These are phyloP conservation scores for Caiman crocodilus DNA, from an alignment of 2,797 vertebrate genomes.

Conservation along the genomic window DNA sequence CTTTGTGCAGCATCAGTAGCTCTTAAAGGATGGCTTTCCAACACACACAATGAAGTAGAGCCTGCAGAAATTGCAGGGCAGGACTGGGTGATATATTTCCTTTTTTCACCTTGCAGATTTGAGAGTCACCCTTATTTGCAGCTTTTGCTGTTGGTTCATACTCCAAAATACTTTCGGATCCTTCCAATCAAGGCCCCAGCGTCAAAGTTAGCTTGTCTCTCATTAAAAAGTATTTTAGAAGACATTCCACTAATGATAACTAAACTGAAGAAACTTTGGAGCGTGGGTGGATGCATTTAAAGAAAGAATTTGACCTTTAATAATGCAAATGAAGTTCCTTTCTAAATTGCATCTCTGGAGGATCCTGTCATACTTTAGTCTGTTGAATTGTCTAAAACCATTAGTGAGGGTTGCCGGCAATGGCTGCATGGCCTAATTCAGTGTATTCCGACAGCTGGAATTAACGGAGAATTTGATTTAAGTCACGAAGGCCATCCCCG, in stretches of 20 bases:
- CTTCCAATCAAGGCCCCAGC: not conserved
- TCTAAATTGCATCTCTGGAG: not conserved
- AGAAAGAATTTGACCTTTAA: not conserved
- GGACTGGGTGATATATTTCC: not conserved
- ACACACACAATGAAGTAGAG: not conserved
- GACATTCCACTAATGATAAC: not conserved
- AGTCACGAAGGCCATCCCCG: not conserved
- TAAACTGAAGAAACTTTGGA: not conserved
- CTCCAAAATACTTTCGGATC: not conserved
- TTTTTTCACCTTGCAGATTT: not conserved
- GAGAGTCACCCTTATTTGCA: not conserved
- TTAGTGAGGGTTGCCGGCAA: not conserved
- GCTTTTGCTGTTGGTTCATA: not conserved
- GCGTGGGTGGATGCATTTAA: not conserved
- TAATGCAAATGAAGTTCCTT: not conserved
- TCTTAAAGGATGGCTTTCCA: not conserved
- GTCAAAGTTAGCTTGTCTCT: not conserved
- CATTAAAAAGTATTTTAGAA: not conserved
- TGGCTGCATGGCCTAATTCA: not conserved
- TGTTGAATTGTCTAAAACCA: not conserved
- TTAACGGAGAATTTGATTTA: not conserved
- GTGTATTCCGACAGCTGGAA: too few species aligned
- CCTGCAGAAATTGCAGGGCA: not conserved
- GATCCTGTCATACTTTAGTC: not conserved
- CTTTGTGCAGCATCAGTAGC: not conserved